Percentiles rank a stretch among this genome's conserved stretches.
phyloP scores from a whole-genome alignment of 64 coral and sea anemone genomes.

The Orbicella faveolata region DNA sequence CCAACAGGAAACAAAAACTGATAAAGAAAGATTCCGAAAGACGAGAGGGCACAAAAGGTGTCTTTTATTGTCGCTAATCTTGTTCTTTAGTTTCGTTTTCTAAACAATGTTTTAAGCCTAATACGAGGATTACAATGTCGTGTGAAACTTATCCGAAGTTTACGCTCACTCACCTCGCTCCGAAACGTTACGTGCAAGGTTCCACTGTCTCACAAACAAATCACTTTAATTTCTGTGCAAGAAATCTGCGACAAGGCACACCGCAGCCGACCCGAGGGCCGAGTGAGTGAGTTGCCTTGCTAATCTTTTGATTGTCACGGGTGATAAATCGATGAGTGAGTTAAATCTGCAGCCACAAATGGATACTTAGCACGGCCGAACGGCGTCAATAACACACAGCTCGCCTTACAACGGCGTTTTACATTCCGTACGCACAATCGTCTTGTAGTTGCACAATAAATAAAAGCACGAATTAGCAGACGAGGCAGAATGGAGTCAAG shows the following conservation, averaged over 20 bases:
- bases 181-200: background rate
- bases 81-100: background rate
- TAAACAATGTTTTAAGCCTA: slow-evolving; percentile 6
- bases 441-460: too few species aligned
- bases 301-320: background rate
- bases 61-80: slow-evolving; percentile 2
- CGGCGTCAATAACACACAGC: background rate
- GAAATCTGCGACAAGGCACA: background rate
- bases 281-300: background rate
- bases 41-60: background rate
- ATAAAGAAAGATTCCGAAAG: background rate
- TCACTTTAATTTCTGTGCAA: background rate
- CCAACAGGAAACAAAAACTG: background rate
- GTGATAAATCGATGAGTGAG: background rate
- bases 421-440: background rate
- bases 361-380: background rate
- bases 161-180: background rate
- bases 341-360: background rate
- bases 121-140: slow-evolving; percentile 22
- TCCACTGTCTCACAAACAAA: background rate
- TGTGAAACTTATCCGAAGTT: slow-evolving; percentile 14
- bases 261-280: background rate
- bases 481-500: background rate
- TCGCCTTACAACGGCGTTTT: background rate
- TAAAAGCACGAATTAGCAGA: background rate